Evolutionary conservation across 2,797 vertebrate genomes (phyloP).

Genomic region (Iguana delicatissima): DNA sequence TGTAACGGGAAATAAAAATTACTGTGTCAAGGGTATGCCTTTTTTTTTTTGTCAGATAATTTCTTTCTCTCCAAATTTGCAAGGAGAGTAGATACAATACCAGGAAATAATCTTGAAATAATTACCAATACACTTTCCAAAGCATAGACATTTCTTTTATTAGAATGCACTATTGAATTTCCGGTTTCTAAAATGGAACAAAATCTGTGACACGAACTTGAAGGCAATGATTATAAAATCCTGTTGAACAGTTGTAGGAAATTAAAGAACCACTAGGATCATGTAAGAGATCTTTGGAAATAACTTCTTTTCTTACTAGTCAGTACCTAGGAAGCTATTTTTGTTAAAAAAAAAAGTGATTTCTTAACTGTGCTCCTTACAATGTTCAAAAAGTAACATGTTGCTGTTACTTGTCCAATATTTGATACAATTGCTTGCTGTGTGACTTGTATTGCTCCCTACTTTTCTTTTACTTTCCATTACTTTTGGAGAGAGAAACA

Average conservation of each 20-base stretch:
- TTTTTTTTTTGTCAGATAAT: neutral
- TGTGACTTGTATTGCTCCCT: no score
- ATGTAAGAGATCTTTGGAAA: no score
- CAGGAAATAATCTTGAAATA: neutral
- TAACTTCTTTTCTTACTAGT: no score
- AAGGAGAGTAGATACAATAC: neutral
- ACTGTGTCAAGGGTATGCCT: neutral
- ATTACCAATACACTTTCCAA: conserved; percentile 45
- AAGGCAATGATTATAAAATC: conserved; percentile 52
- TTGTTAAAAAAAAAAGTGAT: no score
- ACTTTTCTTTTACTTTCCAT: no score
- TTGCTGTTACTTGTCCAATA: no score
- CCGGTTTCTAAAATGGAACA: conserved; percentile 54
- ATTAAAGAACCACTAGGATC: conserved; percentile 33
- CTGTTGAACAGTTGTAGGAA: conserved; percentile 20
- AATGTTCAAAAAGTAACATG: no score
- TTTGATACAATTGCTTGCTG: no score
- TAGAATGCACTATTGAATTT: conserved; percentile 56
- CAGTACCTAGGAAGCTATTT: no score
- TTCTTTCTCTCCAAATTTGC: neutral
- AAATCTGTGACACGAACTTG: conserved; percentile 26
- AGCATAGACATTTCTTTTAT: conserved; percentile 36
- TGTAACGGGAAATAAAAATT: conserved; percentile 2
- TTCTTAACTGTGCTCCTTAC: no score
- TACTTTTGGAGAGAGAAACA: no score